A percentile compares a stretch with the other conserved stretches of the same genome.
Evolutionary conservation across 2,888 invertebrate species (phyloP).

Genomic region (Mechanitis messenoides): DNA sequence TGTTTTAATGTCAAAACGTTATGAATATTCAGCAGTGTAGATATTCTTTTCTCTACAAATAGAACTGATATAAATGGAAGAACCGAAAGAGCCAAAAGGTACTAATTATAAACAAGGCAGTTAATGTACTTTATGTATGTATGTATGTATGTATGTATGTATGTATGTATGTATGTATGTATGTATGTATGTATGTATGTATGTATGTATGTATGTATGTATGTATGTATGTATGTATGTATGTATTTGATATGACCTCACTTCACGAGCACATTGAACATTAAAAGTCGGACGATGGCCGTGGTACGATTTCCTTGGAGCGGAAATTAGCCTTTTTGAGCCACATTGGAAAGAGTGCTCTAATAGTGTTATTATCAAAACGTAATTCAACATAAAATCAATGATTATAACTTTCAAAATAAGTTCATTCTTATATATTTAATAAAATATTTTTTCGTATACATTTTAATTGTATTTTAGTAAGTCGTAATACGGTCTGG

Average conservation of each 20-base stretch:
- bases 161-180: background rate
- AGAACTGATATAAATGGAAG: background rate
- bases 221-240: too few species aligned
- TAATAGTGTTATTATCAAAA: background rate
- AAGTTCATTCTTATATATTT: too few species aligned
- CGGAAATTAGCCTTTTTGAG: constrained; percentile 6
- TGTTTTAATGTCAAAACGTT: too few species aligned
- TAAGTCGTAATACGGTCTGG: too few species aligned
- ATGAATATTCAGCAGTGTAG: too few species aligned
- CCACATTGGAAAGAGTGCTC: background rate
- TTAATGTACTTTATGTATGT: background rate
- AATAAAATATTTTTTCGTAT: too few species aligned
- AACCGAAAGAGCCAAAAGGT: background rate
- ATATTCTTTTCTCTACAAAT: too few species aligned
- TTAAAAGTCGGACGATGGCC: background rate
- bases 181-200: background rate
- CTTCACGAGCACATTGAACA: background rate
- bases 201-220: background rate
- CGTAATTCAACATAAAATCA: background rate
- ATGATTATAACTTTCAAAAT: background rate
- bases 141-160: too few species aligned
- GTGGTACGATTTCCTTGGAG: constrained; percentile 3
- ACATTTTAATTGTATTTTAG: too few species aligned
- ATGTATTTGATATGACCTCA: background rate
- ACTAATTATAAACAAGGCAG: background rate